phyloP scores from a whole-genome alignment of 2,113 vertebrate genomes.

The Orycteropus afer region DNA sequence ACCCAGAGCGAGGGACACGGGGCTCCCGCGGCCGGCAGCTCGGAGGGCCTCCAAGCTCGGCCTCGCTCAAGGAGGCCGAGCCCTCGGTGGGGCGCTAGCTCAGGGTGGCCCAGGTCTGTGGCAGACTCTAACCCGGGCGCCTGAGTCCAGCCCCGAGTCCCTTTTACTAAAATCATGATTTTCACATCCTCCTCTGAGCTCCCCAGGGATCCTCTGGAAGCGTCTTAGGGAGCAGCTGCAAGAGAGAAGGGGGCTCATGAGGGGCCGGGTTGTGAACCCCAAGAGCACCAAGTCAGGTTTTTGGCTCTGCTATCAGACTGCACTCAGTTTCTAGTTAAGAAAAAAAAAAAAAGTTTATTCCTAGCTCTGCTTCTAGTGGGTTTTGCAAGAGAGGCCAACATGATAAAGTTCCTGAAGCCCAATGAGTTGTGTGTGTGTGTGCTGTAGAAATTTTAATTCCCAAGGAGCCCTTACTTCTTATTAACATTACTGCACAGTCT shows the following conservation, averaged over 20 bases:
- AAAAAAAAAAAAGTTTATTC: constrained; percentile 23
- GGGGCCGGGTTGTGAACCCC: neutral
- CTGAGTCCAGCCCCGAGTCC: neutral
- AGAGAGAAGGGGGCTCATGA: neutral
- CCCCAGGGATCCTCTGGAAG: neutral
- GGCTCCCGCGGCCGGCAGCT: neutral
- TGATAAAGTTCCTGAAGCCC: constrained; percentile 47
- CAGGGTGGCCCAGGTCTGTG: neutral
- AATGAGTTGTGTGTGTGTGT: neutral
- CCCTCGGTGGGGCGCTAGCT: neutral
- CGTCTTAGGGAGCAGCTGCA: neutral
- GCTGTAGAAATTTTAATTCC: constrained; percentile 24
- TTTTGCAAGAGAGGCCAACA: neutral
- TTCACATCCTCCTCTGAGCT: constrained; percentile 6
- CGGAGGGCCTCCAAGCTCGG: neutral
- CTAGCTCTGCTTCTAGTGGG: neutral
- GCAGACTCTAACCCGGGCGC: neutral
- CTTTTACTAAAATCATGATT: constrained; percentile 14
- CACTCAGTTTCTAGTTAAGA: constrained; percentile 46
- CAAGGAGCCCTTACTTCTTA: neutral
- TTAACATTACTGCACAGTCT: neutral
- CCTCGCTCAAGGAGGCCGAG: neutral
- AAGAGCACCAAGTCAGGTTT: neutral
- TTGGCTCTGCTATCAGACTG: constrained; percentile 29
- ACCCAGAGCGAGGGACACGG: neutral